Base-by-base conservation (phyloP, 2,888 invertebrate genomes). In the Thymelicus acteon region DNA sequence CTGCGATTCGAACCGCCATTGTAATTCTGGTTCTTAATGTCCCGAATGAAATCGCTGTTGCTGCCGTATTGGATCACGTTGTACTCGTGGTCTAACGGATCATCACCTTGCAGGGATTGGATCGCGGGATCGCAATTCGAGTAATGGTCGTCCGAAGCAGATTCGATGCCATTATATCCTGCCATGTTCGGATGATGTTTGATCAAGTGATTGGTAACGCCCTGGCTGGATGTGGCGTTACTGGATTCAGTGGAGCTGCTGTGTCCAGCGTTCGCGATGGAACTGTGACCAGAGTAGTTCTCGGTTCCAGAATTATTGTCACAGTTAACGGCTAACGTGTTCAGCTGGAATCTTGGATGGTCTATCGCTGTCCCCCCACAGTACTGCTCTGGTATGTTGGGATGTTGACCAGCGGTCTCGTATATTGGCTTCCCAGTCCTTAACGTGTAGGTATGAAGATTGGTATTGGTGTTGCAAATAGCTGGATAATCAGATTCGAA, bases 401-500 rank as follows among this genome's bases (percentile, higher is more conserved):
- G 90, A 77, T 92, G 93, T 67, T 91, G 92, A 1, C 91, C 90
- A 12, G 90, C 85, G 5, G 90, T 96, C 82, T 97, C 97, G 81
- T 97, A 97, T 60, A 97, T 96, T 47, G 96, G 96, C 82, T 96
- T 97, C 0, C 96, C 96, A 7, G 96, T 96, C 73, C 97, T 95
- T 85, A 97, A 92, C 0, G 97, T 97, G 83, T 97, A 98, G 61
- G 97, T 97, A 78, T 97, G 96, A 12, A 97, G 95, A 76, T 97
- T 97, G 10, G 97, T 97, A 80, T 97, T 98, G 5, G 97, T 96
- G 81, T 96, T 97, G 84, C 97, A 97, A 76, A 97, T 96, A 12
- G 97, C 97, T 6, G 97, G 97, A 84, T 97, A 98, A 76, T 97
- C 96, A 7, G 97, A 96, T 77, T 96, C 96, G 80, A 97, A 97